Conservation (phyloP, 2,797 vertebrate genomes). For the Salmo trutta region DNA sequence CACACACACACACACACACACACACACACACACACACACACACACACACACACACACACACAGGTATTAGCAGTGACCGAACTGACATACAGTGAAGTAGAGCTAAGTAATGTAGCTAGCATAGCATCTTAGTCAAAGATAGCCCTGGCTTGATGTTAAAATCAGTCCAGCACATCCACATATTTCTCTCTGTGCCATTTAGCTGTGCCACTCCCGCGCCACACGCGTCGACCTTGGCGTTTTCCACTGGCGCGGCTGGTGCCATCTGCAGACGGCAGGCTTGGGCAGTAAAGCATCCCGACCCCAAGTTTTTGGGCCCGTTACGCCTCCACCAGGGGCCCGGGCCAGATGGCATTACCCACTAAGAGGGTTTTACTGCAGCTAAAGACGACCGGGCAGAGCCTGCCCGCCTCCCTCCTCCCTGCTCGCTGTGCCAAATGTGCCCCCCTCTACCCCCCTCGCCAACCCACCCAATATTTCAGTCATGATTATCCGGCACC, state of each 20-base stretch:
- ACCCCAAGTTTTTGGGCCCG: constrained; percentile 71
- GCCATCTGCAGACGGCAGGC: constrained; percentile 79
- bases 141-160: constrained; percentile 62
- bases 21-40: no score
- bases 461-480: constrained; percentile 57
- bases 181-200: constrained; percentile 59
- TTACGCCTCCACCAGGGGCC: constrained; percentile 72
- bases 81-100: constrained; percentile 56
- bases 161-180: background rate
- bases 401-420: background rate
- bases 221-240: constrained; percentile 74
- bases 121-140: constrained; percentile 64
- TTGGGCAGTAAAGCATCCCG: constrained; percentile 82
- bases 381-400: constrained; percentile 72
- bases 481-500: constrained; percentile 46
- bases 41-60: constrained; percentile 19
- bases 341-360: constrained; percentile 77
- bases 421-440: background rate
- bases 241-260: constrained; percentile 66
- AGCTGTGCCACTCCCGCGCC: constrained; percentile 56
- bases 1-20: no score
- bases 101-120: background rate
- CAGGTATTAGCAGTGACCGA: constrained; percentile 64
- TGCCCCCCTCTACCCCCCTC: constrained; percentile 11
- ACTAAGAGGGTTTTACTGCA: constrained; percentile 78